Evolutionary conservation across 2,888 invertebrate species (phyloP), one percentile per base, ranked within the genome.

Genomic region (Noctua janthe): DNA sequence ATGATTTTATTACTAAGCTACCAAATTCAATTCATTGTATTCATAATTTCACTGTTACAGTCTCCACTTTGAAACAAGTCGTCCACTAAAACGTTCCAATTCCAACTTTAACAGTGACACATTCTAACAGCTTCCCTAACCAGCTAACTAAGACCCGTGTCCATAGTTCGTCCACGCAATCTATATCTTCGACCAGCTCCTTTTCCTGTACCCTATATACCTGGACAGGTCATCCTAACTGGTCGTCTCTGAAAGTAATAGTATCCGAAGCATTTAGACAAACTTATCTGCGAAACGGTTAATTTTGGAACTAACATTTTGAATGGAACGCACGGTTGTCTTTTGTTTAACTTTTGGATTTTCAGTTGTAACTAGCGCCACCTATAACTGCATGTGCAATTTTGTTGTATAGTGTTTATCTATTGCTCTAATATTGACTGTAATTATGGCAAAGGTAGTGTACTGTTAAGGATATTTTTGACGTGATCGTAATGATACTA

Each of bases 51-150:
- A 11, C 4, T 47, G 23, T 17, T 15, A 11, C 3, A 49, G 29
- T 17, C 43, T 11, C 43, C 1, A 43, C 56, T 54, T 56, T 49
- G 10, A 54, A 56, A 66, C 5, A 29, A 71, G 4, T 35, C 35
- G 17, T 43, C 20, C 1, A 43, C 13, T 43, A 39, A 73, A 76
- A 74, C 20, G n/a, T 49, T 54, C 51, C 13, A 74, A 73, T 70
- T 82, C 23, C 20, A 78, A 83, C 80, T 85, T 85, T 86, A 51
- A 78, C 87, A 20, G 83, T 77, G 66, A 67, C 87, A 87, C 78
- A 90, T 92, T 92, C 90, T 88, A 89, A 88, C 86, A 87, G 89
- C 87, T 91, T 90, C 90, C 83, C 80, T 78, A 80, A 73, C 84
- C 84, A 89, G n/a, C 49, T 1, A 80, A 88, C 73, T 0, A 59